Evolutionary conservation across 2,888 invertebrate genomes (phyloP).

Genomic region (Nowickia ferox): DNA sequence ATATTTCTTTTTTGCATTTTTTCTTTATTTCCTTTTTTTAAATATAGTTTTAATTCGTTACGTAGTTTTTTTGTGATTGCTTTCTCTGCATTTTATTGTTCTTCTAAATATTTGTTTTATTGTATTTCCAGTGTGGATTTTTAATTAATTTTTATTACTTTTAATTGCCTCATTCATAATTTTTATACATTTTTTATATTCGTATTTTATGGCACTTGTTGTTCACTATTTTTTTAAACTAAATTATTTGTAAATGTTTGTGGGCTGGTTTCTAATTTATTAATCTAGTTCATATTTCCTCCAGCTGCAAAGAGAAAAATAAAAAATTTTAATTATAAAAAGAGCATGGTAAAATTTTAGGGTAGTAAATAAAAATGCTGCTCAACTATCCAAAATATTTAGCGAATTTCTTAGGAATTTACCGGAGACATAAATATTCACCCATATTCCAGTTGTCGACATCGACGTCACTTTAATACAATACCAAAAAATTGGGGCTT

Average conservation of each 20-base stretch:
- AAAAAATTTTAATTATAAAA: slow-evolving; percentile 10
- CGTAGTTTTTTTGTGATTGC: slow-evolving; percentile 41
- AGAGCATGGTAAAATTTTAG: neutral
- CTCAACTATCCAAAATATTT: too few relatives aligned
- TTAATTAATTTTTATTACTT: slow-evolving; percentile 72
- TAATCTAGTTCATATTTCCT: slow-evolving; percentile 49
- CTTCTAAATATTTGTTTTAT: slow-evolving; percentile 32
- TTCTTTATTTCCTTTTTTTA: slow-evolving; percentile 40
- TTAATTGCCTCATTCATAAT: slow-evolving; percentile 72
- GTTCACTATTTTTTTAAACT: slow-evolving; percentile 27
- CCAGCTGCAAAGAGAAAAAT: slow-evolving; percentile 31
- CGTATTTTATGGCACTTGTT: slow-evolving; percentile 61
- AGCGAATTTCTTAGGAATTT: too few relatives aligned
- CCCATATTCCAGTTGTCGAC: too few relatives aligned
- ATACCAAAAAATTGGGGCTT: too few relatives aligned
- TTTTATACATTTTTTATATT: slow-evolving; percentile 32
- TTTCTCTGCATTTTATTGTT: slow-evolving; percentile 24
- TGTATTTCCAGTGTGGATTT: slow-evolving; percentile 42
- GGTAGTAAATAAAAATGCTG: neutral
- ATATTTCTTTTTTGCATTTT: slow-evolving; percentile 17
- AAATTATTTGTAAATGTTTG: slow-evolving; percentile 48
- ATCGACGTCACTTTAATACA: too few relatives aligned
- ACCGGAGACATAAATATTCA: too few relatives aligned
- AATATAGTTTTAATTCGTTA: slow-evolving; percentile 43
- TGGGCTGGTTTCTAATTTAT: slow-evolving; percentile 63